A percentile compares a stretch with the other conserved stretches of the same genome.
Conservation (phyloP, 2,888 invertebrate species). For the Diarsia rubi region DNA sequence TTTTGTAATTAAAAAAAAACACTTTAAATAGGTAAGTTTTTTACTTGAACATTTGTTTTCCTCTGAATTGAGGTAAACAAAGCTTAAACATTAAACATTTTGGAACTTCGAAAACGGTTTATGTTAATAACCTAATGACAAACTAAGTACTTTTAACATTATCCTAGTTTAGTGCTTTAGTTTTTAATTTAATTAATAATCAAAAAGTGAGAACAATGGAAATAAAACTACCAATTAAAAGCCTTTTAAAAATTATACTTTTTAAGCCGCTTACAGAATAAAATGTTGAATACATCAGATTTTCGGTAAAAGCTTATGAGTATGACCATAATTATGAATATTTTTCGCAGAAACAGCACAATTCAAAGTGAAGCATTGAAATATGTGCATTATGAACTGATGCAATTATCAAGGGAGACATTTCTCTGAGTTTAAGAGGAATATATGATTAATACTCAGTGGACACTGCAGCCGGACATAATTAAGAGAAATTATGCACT, state of each 20-base stretch:
- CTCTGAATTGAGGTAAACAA: background rate
- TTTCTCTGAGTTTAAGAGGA: slow-evolving; percentile 18
- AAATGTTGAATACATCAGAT: background rate
- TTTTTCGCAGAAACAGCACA: background rate
- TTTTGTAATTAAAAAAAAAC: background rate
- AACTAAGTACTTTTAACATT: background rate
- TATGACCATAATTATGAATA: background rate
- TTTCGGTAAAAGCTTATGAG: background rate
- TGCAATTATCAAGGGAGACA: slow-evolving; percentile 28
- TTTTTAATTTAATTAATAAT: background rate
- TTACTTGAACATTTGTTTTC: background rate
- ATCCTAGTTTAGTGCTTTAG: background rate
- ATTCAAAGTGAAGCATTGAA: background rate
- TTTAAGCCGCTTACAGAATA: background rate
- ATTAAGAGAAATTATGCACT: slow-evolving; percentile 22
- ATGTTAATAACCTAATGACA: slow-evolving; percentile 15
- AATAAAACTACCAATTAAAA: background rate
- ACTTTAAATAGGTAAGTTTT: background rate
- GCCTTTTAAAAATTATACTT: background rate
- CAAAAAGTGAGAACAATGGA: background rate
- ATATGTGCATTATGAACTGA: slow-evolving; percentile 8
- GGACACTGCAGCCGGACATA: slow-evolving; percentile 8
- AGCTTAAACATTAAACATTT: slow-evolving; percentile 14
- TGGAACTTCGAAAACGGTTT: background rate
- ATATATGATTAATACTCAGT: slow-evolving; percentile 13